Conservation (phyloP, 2,797 vertebrate species). For the Parotocinclus haroldoi region DNA sequence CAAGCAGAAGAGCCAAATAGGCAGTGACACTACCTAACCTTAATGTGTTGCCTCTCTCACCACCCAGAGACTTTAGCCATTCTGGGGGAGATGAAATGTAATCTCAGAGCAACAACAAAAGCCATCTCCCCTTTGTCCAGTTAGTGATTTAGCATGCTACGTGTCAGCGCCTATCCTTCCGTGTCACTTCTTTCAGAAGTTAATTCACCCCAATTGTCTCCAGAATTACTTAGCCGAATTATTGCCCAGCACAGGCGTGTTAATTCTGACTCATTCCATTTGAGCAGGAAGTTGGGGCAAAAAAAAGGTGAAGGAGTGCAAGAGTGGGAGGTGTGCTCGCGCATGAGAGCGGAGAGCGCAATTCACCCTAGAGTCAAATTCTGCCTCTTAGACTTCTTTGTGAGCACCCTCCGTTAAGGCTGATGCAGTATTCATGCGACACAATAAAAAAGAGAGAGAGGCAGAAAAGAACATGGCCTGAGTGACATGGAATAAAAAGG, state of each 20-base stretch:
- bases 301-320: slow-evolving; percentile 2
- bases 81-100: slow-evolving; percentile 23
- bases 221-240: slow-evolving; percentile 76
- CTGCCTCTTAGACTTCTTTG: slow-evolving; percentile 49
- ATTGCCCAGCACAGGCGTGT: slow-evolving; percentile 73
- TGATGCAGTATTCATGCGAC: slow-evolving; percentile 61
- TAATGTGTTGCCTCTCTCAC: slow-evolving; percentile 41
- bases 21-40: slow-evolving; percentile 24
- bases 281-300: slow-evolving; percentile 45
- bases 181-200: slow-evolving; percentile 77
- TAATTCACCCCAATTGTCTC: slow-evolving; percentile 78
- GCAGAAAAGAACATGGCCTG: slow-evolving; percentile 45
- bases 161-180: slow-evolving; percentile 81
- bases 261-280: slow-evolving; percentile 82
- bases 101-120: slow-evolving; percentile 29
- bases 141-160: slow-evolving; percentile 73
- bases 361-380: slow-evolving; percentile 54
- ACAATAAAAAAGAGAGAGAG: slow-evolving; percentile 47
- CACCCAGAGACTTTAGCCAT: slow-evolving; percentile 36
- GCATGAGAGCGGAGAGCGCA: slow-evolving; percentile 4
- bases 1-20: slow-evolving; percentile 13
- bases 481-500: slow-evolving; percentile 50
- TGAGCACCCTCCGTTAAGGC: slow-evolving; percentile 50
- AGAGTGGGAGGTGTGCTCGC: neutral
- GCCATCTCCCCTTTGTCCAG: slow-evolving; percentile 53